Conservation (phyloP, 2,888 invertebrate genomes). For the Lypha dubia region DNA sequence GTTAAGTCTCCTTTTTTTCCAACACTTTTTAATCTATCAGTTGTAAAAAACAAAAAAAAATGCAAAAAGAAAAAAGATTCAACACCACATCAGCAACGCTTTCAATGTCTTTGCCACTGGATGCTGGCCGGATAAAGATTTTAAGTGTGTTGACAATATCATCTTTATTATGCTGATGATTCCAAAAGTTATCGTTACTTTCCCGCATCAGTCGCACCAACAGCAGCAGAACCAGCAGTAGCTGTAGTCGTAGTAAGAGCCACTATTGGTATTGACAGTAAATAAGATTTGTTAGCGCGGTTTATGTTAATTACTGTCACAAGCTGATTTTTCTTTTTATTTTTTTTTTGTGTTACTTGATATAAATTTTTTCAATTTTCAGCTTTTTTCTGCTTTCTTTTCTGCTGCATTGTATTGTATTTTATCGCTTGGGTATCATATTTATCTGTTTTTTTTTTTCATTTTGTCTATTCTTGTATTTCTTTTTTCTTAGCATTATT, state of each 20-base stretch:
- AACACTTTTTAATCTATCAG: conserved; percentile 56
- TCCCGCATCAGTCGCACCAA: conserved; percentile 13
- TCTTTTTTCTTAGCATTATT: conserved; percentile 10
- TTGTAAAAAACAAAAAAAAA: too few relatives aligned
- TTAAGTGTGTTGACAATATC: conserved; percentile 64
- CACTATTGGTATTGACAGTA: conserved; percentile 72
- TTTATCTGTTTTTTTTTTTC: conserved; percentile 35
- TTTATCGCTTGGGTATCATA: conserved; percentile 57
- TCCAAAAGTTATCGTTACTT: conserved; percentile 46
- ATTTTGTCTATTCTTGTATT: conserved; percentile 5
- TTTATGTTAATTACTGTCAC: conserved; percentile 76
- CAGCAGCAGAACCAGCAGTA: conserved; percentile 10
- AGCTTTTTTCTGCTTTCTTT: conserved; percentile 12
- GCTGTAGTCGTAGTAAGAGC: conserved; percentile 23
- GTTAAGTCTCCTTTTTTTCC: conserved; percentile 26
- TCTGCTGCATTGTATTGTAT: conserved; percentile 46
- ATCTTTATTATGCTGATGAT: conserved; percentile 68
- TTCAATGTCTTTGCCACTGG: conserved; percentile 42
- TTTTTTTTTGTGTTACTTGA: conserved; percentile 54
- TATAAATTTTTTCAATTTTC: neutral
- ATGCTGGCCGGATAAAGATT: conserved; percentile 24
- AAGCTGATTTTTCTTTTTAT: conserved; percentile 72
- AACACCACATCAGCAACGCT: conserved; percentile 43
- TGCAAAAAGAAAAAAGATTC: conserved; percentile 24
- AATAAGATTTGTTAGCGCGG: conserved; percentile 75